These are phyloP conservation scores for Cettia cetti DNA, from an alignment of 2,113 vertebrate species.

Conservation along the genomic window DNA sequence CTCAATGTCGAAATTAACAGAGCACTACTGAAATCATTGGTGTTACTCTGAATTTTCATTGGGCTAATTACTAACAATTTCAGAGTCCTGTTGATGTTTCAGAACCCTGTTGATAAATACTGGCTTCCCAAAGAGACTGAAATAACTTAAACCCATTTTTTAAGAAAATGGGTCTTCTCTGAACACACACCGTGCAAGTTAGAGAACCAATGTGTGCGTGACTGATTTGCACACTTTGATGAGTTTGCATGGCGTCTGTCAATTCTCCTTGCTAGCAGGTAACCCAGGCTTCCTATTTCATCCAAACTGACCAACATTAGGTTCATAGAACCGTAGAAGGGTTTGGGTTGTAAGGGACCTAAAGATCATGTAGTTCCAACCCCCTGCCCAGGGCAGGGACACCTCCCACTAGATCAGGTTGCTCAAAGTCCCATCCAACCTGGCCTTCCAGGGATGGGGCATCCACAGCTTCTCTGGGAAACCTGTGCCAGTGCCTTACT, in stretches of 20 bases:
- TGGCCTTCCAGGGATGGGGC: neutral
- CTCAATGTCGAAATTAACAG: neutral
- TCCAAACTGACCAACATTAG: neutral
- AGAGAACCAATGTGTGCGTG: neutral
- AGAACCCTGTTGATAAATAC: neutral
- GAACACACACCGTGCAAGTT: neutral
- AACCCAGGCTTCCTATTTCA: neutral
- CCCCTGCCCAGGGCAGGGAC: neutral
- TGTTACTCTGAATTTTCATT: neutral
- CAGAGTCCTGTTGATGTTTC: neutral
- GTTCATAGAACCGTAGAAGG: neutral
- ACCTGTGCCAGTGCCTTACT: neutral
- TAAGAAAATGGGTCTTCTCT: neutral
- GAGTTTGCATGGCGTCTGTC: neutral
- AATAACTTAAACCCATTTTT: neutral
- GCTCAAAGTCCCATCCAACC: neutral
- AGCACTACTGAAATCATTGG: neutral
- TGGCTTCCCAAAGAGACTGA: neutral
- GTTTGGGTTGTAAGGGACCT: neutral
- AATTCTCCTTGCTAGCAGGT: neutral
- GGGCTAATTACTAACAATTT: neutral
- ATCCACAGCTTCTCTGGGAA: neutral
- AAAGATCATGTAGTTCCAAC: neutral
- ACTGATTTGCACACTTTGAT: neutral
- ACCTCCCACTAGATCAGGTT: neutral